phyloP scores from a whole-genome alignment of 2,888 invertebrate genomes.

The Parapristionchus giblindavisi region DNA sequence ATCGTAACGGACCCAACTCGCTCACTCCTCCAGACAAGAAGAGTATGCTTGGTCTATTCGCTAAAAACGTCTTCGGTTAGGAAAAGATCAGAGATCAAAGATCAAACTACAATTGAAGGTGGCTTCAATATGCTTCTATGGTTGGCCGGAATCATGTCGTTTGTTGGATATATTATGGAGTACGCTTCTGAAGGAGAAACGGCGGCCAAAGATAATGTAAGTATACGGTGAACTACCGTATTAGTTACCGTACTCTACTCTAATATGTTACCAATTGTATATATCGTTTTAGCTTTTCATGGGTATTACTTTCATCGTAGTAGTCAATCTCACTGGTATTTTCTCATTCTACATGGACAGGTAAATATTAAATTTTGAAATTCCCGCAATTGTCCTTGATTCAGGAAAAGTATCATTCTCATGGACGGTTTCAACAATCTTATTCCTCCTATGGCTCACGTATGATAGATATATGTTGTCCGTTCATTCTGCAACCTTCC shows the following conservation, averaged over 20 bases:
- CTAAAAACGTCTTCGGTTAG: constrained; percentile 95
- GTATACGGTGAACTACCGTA: constrained; percentile 7
- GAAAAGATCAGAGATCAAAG: neutral
- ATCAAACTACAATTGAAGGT: constrained; percentile 70
- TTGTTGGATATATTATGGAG: constrained; percentile 56
- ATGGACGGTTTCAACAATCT: constrained; percentile 75
- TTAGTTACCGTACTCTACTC: neutral
- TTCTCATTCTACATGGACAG: constrained; percentile 80
- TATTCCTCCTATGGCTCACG: constrained; percentile 55
- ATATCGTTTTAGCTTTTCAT: constrained; percentile 74
- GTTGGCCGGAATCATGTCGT: constrained; percentile 71
- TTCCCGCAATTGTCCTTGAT: neutral
- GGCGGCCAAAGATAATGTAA: constrained; percentile 70
- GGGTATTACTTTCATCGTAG: constrained; percentile 76
- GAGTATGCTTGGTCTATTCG: constrained; percentile 97
- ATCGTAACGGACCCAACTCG: constrained; percentile 76
- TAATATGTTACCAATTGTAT: neutral
- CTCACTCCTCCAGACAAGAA: constrained; percentile 94
- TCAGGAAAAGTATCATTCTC: constrained; percentile 74
- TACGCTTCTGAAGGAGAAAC: constrained; percentile 64
- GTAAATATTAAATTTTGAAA: neutral
- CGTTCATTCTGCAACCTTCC: neutral
- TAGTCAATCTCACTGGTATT: constrained; percentile 78
- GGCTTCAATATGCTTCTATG: constrained; percentile 91
- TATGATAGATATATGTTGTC: neutral